phyloP scores from a whole-genome alignment of 2,113 vertebrate genomes.

The Bufo gargarizans region DNA sequence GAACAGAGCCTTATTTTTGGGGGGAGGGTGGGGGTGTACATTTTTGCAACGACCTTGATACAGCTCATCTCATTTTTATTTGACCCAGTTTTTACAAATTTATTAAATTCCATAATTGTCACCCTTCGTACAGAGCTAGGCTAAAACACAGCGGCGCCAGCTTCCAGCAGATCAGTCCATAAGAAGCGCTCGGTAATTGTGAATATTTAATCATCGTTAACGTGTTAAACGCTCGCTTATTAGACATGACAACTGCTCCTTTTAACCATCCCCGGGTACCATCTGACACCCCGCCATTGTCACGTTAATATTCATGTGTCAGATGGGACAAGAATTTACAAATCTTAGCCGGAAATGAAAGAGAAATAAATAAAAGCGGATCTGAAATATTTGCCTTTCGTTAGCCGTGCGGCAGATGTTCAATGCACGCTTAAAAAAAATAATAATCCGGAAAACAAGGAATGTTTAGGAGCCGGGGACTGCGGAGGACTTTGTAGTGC shows the following conservation, averaged over 20 bases:
- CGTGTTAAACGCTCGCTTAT: background rate
- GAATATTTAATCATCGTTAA: conserved; percentile 42
- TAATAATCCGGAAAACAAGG: no score
- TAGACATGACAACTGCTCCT: conserved; percentile 29
- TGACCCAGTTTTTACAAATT: background rate
- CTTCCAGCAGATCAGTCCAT: background rate
- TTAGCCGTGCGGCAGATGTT: conserved; percentile 9
- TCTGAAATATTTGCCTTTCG: background rate
- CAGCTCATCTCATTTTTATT: no score
- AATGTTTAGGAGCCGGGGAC: background rate
- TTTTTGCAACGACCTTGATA: no score
- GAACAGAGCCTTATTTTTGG: no score
- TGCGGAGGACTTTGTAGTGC: background rate
- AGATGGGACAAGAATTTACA: conserved; percentile 8
- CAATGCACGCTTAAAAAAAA: background rate
- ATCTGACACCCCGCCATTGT: conserved; percentile 31
- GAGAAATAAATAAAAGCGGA: background rate
- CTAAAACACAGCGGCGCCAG: background rate
- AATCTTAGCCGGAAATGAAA: background rate
- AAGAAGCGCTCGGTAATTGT: background rate
- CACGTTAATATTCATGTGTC: conserved; percentile 40
- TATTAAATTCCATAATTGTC: background rate
- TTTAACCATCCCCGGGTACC: background rate
- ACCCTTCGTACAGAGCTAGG: background rate
- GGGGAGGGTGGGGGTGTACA: no score